Evolutionary conservation across 2,888 invertebrate species (phyloP).

Genomic region (Argyresthia goedartella): DNA sequence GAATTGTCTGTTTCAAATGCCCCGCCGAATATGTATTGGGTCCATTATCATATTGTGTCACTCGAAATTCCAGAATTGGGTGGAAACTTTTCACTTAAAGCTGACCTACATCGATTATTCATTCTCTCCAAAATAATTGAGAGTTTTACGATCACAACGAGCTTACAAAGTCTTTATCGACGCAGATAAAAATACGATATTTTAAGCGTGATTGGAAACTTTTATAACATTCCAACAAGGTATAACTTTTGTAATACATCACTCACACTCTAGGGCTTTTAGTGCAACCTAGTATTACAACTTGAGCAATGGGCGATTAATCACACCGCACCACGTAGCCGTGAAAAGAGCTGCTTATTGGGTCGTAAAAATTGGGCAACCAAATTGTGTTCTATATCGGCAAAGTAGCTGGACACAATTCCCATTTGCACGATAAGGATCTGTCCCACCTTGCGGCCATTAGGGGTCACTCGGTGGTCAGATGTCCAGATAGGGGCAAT

Average conservation of each 20-base stretch:
- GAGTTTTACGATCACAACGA: too few species aligned
- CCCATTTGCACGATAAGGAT: conserved; percentile 58
- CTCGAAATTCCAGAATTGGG: too few species aligned
- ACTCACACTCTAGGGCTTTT: background rate
- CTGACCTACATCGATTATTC: too few species aligned
- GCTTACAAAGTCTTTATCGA: too few species aligned
- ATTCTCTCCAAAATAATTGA: too few species aligned
- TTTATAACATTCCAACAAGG: too few species aligned
- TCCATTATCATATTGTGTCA: too few species aligned
- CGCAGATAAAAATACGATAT: too few species aligned
- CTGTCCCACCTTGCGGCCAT: conserved; percentile 61
- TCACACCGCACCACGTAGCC: conserved; percentile 15
- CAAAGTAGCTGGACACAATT: conserved; percentile 46
- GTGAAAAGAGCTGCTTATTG: conserved; percentile 18
- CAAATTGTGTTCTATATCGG: conserved; percentile 30
- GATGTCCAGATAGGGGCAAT: conserved; percentile 43
- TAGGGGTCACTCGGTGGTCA: conserved; percentile 61
- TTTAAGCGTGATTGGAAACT: too few species aligned
- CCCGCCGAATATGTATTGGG: background rate
- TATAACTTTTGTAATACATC: background rate
- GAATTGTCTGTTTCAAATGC: background rate
- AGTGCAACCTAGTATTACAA: background rate
- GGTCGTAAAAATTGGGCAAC: conserved; percentile 21
- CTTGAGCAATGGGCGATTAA: conserved; percentile 16
- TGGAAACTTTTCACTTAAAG: too few species aligned